A percentile compares a stretch with the other conserved stretches of the same genome.
These are phyloP conservation scores for Druceiella hillmani DNA, from an alignment of 2,888 invertebrate species.

Conservation along the genomic window DNA sequence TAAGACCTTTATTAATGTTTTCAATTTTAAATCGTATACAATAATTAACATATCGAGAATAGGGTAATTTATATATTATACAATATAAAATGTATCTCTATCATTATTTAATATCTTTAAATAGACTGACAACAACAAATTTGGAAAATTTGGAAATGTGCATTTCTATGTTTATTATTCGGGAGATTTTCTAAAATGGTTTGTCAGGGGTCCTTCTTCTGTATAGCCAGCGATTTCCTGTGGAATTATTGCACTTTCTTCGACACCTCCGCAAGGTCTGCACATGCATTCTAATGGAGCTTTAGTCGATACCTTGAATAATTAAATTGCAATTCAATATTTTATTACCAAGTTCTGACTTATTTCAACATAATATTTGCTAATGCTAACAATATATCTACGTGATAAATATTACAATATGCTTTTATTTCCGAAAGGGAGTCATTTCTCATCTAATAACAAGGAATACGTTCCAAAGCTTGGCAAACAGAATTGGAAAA, in stretches of 20 bases:
- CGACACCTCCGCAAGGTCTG: slow-evolving; percentile 83
- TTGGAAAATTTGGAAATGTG: not conserved
- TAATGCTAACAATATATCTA: too few relatives aligned
- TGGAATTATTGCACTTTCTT: slow-evolving; percentile 81
- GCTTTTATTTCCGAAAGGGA: too few relatives aligned
- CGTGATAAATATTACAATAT: too few relatives aligned
- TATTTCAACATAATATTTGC: slow-evolving; percentile 2
- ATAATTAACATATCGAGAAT: too few relatives aligned
- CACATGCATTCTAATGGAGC: slow-evolving; percentile 94
- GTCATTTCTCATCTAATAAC: too few relatives aligned
- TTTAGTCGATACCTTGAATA: slow-evolving; percentile 77
- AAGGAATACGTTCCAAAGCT: too few relatives aligned
- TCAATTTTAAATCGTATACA: too few relatives aligned
- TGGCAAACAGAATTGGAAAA: too few relatives aligned
- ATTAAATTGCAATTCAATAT: not conserved
- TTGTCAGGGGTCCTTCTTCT: slow-evolving; percentile 74
- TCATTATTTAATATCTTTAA: not conserved
- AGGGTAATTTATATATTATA: too few relatives aligned
- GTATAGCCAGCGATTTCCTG: slow-evolving; percentile 86
- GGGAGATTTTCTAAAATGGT: slow-evolving; percentile 70
- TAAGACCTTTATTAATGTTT: too few relatives aligned
- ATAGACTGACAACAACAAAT: not conserved
- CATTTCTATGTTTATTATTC: too few relatives aligned
- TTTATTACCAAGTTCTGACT: not conserved
- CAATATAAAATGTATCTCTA: not conserved